phyloP scores from a whole-genome alignment of 2,797 vertebrate genomes.

The Acipenser transmontanus region DNA sequence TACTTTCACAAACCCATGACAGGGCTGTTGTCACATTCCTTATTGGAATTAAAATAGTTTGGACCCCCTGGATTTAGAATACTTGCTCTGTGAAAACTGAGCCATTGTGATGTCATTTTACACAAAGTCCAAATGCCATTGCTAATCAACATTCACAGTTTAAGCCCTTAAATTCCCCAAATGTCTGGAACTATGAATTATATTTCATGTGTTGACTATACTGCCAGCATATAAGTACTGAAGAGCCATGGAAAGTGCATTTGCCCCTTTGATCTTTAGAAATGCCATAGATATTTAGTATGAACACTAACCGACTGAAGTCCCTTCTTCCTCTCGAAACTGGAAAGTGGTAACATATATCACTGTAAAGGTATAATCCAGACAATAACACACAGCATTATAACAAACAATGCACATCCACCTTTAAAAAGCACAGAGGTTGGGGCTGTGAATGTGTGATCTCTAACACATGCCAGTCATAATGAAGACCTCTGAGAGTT shows the following conservation, averaged over 20 bases:
- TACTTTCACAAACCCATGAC: no score
- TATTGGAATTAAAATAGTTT: no score
- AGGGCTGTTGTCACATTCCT: no score
- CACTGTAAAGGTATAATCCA: background rate
- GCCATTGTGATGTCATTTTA: no score
- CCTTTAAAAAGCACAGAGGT: background rate
- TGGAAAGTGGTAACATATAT: background rate
- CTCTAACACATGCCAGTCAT: background rate
- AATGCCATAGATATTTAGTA: conserved; percentile 46
- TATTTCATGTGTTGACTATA: conserved; percentile 54
- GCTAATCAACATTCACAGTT: background rate
- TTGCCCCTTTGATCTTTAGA: conserved; percentile 46
- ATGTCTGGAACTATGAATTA: conserved; percentile 44
- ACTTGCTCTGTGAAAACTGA: no score
- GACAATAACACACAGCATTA: background rate
- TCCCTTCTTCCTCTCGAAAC: conserved; percentile 1
- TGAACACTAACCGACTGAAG: conserved; percentile 23
- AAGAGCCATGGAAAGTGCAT: conserved; percentile 23
- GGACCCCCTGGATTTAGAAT: no score
- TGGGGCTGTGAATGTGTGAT: background rate
- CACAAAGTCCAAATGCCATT: no score
- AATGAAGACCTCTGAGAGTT: background rate
- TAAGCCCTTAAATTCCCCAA: background rate
- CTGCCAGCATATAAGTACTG: conserved; percentile 26
- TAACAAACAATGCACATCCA: background rate